These are phyloP conservation scores for Aphidius colemani DNA, from an alignment of 2,888 invertebrate genomes.

Conservation along the genomic window DNA sequence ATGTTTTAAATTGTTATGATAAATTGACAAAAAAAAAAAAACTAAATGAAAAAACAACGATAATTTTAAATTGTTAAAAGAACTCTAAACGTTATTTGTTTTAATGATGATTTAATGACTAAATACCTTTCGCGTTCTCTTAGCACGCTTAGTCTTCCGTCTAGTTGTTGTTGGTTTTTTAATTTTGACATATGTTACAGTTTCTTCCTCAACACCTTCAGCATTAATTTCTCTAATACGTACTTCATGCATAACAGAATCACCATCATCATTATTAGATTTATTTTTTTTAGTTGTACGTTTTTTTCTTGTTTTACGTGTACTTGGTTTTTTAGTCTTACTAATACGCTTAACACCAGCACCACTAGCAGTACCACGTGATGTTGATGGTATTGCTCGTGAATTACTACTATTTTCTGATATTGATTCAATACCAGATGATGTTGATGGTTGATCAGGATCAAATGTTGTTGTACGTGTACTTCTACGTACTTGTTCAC, in stretches of 20 bases:
- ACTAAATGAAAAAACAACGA: neutral
- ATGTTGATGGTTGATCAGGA: slow-evolving; percentile 57
- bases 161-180: slow-evolving; percentile 28
- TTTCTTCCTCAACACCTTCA: slow-evolving; percentile 53
- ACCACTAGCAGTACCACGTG: slow-evolving; percentile 39
- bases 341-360: slow-evolving; percentile 30
- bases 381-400: slow-evolving; percentile 41
- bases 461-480: slow-evolving; percentile 33
- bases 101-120: slow-evolving; percentile 23
- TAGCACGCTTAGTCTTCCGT: slow-evolving; percentile 55
- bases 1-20: too few species aligned
- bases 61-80: neutral
- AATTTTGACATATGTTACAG: slow-evolving; percentile 52
- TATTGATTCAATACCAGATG: slow-evolving; percentile 57
- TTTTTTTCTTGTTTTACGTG: slow-evolving; percentile 45
- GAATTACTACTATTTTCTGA: slow-evolving; percentile 50
- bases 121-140: slow-evolving; percentile 63
- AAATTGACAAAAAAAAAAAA: too few species aligned
- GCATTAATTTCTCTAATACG: slow-evolving; percentile 51
- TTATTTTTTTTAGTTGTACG: slow-evolving; percentile 36
- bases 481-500: slow-evolving; percentile 56
- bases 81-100: slow-evolving; percentile 5
- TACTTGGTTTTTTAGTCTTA: slow-evolving; percentile 26
- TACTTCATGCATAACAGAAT: slow-evolving; percentile 48
- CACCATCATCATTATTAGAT: slow-evolving; percentile 6